Evolutionary conservation across 2,797 vertebrate species (phyloP).

Genomic region (Brachyrhaphis roseni): DNA sequence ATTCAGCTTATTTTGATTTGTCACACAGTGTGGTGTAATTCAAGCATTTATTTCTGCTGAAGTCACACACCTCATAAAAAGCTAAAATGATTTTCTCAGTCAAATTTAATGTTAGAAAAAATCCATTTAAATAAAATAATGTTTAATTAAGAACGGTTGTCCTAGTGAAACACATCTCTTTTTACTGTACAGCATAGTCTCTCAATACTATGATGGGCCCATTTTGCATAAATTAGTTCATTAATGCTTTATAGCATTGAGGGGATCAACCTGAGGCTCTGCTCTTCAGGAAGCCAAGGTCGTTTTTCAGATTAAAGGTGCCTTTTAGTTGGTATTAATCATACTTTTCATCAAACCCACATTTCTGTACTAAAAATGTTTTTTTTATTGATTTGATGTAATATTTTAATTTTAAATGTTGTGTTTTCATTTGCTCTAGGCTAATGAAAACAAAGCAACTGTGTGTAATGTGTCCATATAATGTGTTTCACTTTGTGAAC

Average conservation of each 20-base stretch:
- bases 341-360: neutral
- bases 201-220: neutral
- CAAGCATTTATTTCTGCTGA: neutral
- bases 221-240: neutral
- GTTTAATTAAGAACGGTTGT: neutral
- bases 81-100: neutral
- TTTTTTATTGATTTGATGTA: neutral
- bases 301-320: neutral
- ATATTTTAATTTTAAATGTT: neutral
- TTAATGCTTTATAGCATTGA: neutral
- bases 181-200: neutral
- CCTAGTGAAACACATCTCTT: neutral
- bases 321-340: neutral
- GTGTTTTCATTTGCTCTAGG: neutral
- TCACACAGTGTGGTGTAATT: neutral
- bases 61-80: neutral
- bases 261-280: neutral
- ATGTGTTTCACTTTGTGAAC: neutral
- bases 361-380: neutral
- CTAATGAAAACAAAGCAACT: neutral
- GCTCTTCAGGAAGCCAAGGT: neutral
- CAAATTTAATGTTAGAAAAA: neutral
- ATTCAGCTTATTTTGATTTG: neutral
- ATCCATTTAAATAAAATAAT: neutral
- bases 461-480: neutral